Base-by-base conservation (phyloP, 2,888 invertebrate species). In the Caenorhabditis sp. region DNA sequence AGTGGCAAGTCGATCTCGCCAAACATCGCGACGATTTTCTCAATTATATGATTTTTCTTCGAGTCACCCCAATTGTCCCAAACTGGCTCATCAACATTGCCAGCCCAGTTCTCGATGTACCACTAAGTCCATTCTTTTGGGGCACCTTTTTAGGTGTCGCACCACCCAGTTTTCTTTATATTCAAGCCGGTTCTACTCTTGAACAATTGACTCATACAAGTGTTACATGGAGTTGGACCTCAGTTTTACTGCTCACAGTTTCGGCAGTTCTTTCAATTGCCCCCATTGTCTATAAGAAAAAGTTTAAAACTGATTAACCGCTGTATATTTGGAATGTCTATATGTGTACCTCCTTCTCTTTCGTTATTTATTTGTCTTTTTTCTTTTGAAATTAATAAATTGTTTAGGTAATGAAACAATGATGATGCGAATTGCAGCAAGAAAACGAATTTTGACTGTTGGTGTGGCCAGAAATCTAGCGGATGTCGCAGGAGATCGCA, bases 81-180 rank as follows among this genome's bases (percentile, higher is more conserved):
- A 99, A 99, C 89, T 99, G 99, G 99, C 97, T 99, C 89, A 97
- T 97, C 80, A 97, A 97, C 89, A 91, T 99, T 88, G 93, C 94
- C 0, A 94, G 97, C 76, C 99, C 99, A 51, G 94, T 99, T 49
- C 93, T 99, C 84, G 95, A 95, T 83, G 97, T 99, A 49, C 96
- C 97, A 0, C 89, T 97, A 73, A 87, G 92, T 77, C 94, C 95
- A 71, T 99, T 99, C 90, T 94, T 94, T 77, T 88, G 95, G 68
- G 99, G 99, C 77, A 99, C 99, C 70, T 97, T 99, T 89, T 91
- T 97, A 77, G 94, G 96, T 78, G 96, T 96, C 14, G 95, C 94
- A 0, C 97, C 97, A 57, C 97, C 97, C 4, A 96, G 97, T 0
- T 94, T 99, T 88, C 92, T 99, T 27, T 96, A 96, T 14, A 96